These are phyloP conservation scores for Babyrousa celebensis DNA, from an alignment of 2,797 vertebrate species.

Conservation along the genomic window DNA sequence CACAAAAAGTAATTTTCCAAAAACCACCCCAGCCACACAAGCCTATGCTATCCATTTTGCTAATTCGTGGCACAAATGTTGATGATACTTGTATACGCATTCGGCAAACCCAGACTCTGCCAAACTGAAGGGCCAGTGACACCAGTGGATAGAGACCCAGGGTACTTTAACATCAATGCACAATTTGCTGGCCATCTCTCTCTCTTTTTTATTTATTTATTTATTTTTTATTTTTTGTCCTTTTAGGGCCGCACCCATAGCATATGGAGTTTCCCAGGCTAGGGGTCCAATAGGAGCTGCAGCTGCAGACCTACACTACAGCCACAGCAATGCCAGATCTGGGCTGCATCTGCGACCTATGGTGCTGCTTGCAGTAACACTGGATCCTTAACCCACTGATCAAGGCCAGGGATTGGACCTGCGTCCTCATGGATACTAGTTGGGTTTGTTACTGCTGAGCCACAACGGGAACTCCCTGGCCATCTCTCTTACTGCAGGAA, in stretches of 20 bases:
- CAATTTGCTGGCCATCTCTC: background rate
- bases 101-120: background rate
- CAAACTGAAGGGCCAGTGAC: background rate
- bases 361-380: too few species aligned
- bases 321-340: too few species aligned
- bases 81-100: background rate
- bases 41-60: background rate
- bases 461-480: background rate
- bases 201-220: background rate
- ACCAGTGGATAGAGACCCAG: background rate
- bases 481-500: background rate
- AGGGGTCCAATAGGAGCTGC: too few species aligned
- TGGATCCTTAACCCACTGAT: too few species aligned
- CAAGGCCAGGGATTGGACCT: too few species aligned
- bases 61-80: background rate
- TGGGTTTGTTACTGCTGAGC: too few species aligned
- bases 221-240: too few species aligned
- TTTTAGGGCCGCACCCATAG: too few species aligned
- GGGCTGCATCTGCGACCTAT: too few species aligned
- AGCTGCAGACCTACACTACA: too few species aligned
- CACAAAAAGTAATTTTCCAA: background rate
- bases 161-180: background rate
- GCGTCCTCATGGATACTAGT: too few species aligned
- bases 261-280: too few species aligned
- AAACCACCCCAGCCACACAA: background rate